phyloP scores from a whole-genome alignment of 2,888 invertebrate genomes.

The Bunonema sp. region DNA sequence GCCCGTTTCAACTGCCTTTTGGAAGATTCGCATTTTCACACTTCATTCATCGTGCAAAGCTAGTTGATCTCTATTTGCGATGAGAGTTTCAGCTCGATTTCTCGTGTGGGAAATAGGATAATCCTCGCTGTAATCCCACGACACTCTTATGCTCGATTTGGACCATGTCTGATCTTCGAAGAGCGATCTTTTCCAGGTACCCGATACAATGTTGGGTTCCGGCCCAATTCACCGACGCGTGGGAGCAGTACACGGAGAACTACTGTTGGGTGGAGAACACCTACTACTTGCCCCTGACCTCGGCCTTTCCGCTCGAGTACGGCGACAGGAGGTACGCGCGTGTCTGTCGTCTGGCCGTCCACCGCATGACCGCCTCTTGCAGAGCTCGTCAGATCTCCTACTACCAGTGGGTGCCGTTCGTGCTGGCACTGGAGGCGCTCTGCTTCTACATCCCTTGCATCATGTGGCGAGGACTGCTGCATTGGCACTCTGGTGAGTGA shows the following conservation, averaged over 20 bases:
- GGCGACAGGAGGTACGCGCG: slow-evolving; percentile 43
- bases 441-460: slow-evolving; percentile 51
- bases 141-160: too few species aligned
- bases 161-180: too few species aligned
- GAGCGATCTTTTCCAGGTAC: slow-evolving; percentile 24
- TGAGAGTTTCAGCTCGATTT: too few species aligned
- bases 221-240: slow-evolving; percentile 49
- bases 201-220: slow-evolving; percentile 49
- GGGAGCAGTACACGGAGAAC: slow-evolving; percentile 51
- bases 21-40: too few species aligned
- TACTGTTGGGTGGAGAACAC: slow-evolving; percentile 52
- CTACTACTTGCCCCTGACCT: slow-evolving; percentile 49
- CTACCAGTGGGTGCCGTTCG: slow-evolving; percentile 47
- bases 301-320: slow-evolving; percentile 43
- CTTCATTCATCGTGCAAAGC: too few species aligned
- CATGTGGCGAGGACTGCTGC: slow-evolving; percentile 48
- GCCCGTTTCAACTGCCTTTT: too few species aligned
- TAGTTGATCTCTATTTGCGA: too few species aligned
- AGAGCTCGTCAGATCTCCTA: slow-evolving; percentile 44
- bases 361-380: slow-evolving; percentile 10
- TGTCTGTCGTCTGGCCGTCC: not conserved
- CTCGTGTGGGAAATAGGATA: too few species aligned
- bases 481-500: slow-evolving; percentile 45
- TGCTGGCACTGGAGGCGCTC: slow-evolving; percentile 49
- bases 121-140: too few species aligned